phyloP scores from a whole-genome alignment of 2,797 vertebrate genomes.

The Cossypha heuglini region DNA sequence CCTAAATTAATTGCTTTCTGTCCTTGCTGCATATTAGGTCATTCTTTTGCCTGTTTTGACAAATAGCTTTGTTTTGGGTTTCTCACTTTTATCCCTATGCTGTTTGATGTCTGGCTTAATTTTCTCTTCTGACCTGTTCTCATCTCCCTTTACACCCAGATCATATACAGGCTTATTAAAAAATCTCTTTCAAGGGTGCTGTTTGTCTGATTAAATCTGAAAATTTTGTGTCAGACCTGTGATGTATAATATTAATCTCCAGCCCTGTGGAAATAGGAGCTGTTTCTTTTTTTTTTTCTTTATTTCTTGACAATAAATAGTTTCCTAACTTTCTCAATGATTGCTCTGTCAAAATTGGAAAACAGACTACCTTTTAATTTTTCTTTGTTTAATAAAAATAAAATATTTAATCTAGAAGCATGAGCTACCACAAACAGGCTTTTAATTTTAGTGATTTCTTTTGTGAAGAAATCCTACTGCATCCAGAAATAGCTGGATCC shows the following conservation, averaged over 20 bases:
- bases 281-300: neutral
- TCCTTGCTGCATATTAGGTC: neutral
- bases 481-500: neutral
- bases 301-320: neutral
- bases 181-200: constrained; percentile 1
- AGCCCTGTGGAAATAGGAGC: neutral
- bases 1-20: neutral
- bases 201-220: neutral
- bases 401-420: neutral
- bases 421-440: neutral
- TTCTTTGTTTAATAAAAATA: neutral
- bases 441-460: neutral
- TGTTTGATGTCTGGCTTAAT: constrained; percentile 16
- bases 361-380: neutral
- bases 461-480: neutral
- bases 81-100: neutral
- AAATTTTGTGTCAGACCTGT: neutral
- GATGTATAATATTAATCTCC: neutral
- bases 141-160: neutral
- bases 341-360: neutral
- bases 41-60: neutral
- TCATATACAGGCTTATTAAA: neutral
- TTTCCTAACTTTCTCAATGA: neutral
- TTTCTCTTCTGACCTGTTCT: neutral
- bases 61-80: neutral